Evolutionary conservation across 2,113 vertebrate species (phyloP), one percentile per base, ranked within the genome.

Genomic region (Pycnonotus jocosus): DNA sequence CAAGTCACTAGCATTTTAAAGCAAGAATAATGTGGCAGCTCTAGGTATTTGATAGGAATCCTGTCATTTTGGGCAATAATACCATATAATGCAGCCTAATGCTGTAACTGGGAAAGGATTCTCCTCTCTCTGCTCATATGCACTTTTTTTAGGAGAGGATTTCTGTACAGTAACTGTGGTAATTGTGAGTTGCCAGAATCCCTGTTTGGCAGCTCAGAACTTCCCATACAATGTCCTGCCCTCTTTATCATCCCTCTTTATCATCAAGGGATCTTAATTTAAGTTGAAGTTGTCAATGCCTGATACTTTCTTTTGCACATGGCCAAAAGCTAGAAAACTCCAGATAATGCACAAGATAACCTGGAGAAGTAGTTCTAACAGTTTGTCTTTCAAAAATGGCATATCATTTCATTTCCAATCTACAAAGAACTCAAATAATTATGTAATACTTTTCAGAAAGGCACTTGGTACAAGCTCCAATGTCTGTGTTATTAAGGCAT

Each of bases 391-490:
- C 56, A 92, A 95, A 95, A 96, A 77, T 33, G 25, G 66, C 58
- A 45, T 69, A 72, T 77, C 3, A 45, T 84, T 96, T 94, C 47
- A 95, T 96, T 90, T 83, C 81, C 79, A 92, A 45, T 78, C 81
- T 78, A 90, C 64, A 91, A 93, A 93, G 86, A 69, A 93, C 70
- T 77, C 56, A 96, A 96, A 91, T 94, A 72, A 86, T 90, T 50
- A 92, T 57, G 38, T 74, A 77, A 89, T 96, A 94, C 64, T 96
- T 97, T 96, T 95, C 90, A 95, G 87, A 91, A 96, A 76, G 69
- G 56, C 51, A 84, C 44, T 93, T 91, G 56, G 89, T 88, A 94
- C 11, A 22, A 70, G 40, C 30, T 91, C 62, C 64, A 79, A 28
- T 14, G 42, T 93, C 79, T 80, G 18, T 61, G n/a, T 68, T 54